These are phyloP conservation scores for Saturnia japonica DNA, from an alignment of 2,888 invertebrate species.

Conservation along the genomic window DNA sequence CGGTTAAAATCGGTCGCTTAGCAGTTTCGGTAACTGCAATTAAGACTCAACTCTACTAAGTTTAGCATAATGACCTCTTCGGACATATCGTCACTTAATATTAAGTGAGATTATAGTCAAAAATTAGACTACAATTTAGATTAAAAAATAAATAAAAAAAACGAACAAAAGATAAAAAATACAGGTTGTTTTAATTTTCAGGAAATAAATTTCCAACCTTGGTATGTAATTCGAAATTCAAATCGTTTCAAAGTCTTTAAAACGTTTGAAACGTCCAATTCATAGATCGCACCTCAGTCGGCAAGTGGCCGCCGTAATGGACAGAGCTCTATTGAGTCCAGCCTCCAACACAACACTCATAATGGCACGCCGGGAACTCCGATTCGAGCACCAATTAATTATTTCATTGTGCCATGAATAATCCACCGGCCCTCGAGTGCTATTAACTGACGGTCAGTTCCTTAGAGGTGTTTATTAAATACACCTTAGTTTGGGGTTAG, in stretches of 20 bases:
- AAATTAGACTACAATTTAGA: neutral
- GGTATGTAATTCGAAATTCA: constrained; percentile 27
- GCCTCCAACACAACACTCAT: constrained; percentile 42
- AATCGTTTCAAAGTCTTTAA: constrained; percentile 31
- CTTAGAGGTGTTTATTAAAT: constrained; percentile 77
- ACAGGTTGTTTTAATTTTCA: neutral
- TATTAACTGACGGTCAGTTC: constrained; percentile 77
- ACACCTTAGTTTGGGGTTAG: constrained; percentile 58
- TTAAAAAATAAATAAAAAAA: neutral
- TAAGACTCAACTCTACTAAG: too few species aligned
- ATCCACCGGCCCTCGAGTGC: constrained; percentile 67
- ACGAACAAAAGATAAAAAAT: neutral
- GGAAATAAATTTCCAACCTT: neutral
- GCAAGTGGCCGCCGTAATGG: constrained; percentile 66
- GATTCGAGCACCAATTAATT: constrained; percentile 79
- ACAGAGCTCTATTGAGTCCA: constrained; percentile 57
- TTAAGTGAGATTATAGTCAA: neutral
- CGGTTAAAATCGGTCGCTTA: too few species aligned
- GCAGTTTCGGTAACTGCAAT: too few species aligned
- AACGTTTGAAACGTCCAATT: constrained; percentile 53
- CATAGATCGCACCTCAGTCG: constrained; percentile 61
- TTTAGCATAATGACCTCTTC: too few species aligned
- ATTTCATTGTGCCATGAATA: constrained; percentile 72
- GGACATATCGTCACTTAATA: neutral
- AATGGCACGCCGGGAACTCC: constrained; percentile 62